Percentiles rank a stretch among this genome's conserved stretches.
These are phyloP conservation scores for Drosophila kurseongensis DNA, from an alignment of 1,140 invertebrate genomes.

Conservation along the genomic window DNA sequence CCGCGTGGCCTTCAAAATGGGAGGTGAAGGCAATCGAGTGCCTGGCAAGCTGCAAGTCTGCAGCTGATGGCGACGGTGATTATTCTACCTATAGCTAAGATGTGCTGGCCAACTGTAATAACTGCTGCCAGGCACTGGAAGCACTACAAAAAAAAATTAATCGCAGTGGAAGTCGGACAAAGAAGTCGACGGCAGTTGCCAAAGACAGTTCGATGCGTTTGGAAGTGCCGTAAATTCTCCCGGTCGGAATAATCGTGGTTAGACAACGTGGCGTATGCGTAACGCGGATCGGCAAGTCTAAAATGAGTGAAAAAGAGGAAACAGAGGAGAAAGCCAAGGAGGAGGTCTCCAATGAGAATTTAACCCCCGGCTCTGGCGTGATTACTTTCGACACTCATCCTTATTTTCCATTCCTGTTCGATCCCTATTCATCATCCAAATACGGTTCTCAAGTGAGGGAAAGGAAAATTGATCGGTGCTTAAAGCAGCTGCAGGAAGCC, in stretches of 20 bases:
- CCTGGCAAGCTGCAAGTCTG: constrained; percentile 38
- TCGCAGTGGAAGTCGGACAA: constrained; percentile 52
- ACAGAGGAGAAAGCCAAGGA: neutral
- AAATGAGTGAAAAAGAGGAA: constrained; percentile 22
- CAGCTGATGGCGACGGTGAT: constrained; percentile 32
- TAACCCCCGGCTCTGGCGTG: constrained; percentile 5
- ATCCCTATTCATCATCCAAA: constrained; percentile 61
- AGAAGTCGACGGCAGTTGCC: constrained; percentile 57
- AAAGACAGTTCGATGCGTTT: constrained; percentile 45
- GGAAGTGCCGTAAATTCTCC: constrained; percentile 35
- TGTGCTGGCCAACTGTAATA: constrained; percentile 74
- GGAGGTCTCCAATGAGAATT: neutral
- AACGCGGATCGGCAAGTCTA: constrained; percentile 8
- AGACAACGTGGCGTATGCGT: constrained; percentile 48
- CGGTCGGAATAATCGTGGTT: neutral
- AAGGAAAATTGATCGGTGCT: constrained; percentile 75
- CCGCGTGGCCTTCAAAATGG: constrained; percentile 24
- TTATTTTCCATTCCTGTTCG: constrained; percentile 56
- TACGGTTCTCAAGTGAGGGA: constrained; percentile 77
- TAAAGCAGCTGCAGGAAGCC: constrained; percentile 71
- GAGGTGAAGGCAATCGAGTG: constrained; percentile 29
- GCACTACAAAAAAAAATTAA: constrained; percentile 43
- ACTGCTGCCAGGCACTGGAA: constrained; percentile 69
- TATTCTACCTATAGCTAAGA: constrained; percentile 48
- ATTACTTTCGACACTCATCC: constrained; percentile 66